Conservation (phyloP, 2,888 invertebrate genomes). For the Tachina grossa region DNA sequence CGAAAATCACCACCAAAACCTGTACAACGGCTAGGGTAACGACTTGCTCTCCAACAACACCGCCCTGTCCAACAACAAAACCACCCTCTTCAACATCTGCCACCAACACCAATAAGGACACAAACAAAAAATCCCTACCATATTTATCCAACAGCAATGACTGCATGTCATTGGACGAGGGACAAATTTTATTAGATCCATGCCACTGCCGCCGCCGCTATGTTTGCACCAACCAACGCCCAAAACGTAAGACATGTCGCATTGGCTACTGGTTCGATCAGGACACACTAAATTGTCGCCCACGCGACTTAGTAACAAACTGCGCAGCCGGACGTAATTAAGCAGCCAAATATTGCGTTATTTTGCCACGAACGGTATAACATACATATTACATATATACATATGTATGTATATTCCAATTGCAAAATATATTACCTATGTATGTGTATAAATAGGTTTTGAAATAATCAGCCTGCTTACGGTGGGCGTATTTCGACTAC, state of each 20-base stretch:
- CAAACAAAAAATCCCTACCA: neutral
- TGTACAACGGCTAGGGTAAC: neutral
- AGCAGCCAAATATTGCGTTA: neutral
- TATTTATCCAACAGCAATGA: slow-evolving; percentile 14
- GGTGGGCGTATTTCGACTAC: too few relatives aligned
- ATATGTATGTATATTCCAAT: neutral
- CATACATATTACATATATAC: too few relatives aligned
- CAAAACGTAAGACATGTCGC: slow-evolving; percentile 4
- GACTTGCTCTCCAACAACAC: neutral
- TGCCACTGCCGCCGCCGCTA: slow-evolving; percentile 57
- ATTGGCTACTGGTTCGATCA: slow-evolving; percentile 29
- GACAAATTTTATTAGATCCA: slow-evolving; percentile 45
- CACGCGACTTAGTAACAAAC: slow-evolving; percentile 25
- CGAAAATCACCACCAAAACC: slow-evolving; percentile 23
- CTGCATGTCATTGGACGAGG: slow-evolving; percentile 37
- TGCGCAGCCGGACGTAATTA: slow-evolving; percentile 32
- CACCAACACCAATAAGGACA: neutral
- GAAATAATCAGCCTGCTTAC: too few relatives aligned
- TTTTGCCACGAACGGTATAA: neutral
- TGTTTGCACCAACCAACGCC: slow-evolving; percentile 16
- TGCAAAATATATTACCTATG: neutral
- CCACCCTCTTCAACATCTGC: neutral
- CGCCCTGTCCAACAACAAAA: slow-evolving; percentile 1
- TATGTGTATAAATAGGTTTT: neutral
- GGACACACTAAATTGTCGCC: slow-evolving; percentile 7